phyloP scores from a whole-genome alignment of 2,113 vertebrate species.

The Prinia subflava region DNA sequence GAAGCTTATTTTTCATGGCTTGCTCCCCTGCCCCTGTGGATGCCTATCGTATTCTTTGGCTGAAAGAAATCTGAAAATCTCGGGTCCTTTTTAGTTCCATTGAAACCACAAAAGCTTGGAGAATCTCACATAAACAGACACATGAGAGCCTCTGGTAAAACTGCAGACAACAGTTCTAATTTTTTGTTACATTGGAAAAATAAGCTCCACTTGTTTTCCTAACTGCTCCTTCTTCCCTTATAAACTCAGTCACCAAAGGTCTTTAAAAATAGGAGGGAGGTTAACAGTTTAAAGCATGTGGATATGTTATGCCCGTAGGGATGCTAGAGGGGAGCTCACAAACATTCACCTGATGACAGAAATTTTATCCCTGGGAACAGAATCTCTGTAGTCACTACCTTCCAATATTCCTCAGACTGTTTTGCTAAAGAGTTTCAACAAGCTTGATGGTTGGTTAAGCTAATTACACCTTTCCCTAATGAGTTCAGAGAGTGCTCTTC shows the following conservation, averaged over 20 bases:
- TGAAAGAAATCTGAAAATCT: constrained; percentile 17
- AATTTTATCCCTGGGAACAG: neutral
- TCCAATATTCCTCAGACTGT: neutral
- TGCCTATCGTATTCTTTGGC: constrained; percentile 26
- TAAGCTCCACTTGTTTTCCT: constrained; percentile 4
- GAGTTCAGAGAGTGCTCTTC: neutral
- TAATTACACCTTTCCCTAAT: neutral
- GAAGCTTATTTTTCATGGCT: constrained; percentile 63
- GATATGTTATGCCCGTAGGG: neutral
- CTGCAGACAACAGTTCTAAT: constrained; percentile 26
- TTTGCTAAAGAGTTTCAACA: neutral
- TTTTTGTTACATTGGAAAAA: constrained; percentile 37
- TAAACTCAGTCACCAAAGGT: neutral
- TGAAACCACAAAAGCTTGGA: constrained; percentile 60
- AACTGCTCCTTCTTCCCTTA: constrained; percentile 2
- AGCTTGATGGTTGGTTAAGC: neutral
- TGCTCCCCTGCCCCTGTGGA: constrained; percentile 28
- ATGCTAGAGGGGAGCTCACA: neutral
- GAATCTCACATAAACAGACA: constrained; percentile 53
- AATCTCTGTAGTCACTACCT: neutral
- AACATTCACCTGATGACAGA: neutral
- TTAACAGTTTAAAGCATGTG: neutral
- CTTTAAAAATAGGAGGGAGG: neutral
- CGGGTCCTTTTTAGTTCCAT: neutral
- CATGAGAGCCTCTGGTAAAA: constrained; percentile 23